These are phyloP conservation scores for Lagria hirta DNA, from an alignment of 2,888 invertebrate species.

Conservation along the genomic window DNA sequence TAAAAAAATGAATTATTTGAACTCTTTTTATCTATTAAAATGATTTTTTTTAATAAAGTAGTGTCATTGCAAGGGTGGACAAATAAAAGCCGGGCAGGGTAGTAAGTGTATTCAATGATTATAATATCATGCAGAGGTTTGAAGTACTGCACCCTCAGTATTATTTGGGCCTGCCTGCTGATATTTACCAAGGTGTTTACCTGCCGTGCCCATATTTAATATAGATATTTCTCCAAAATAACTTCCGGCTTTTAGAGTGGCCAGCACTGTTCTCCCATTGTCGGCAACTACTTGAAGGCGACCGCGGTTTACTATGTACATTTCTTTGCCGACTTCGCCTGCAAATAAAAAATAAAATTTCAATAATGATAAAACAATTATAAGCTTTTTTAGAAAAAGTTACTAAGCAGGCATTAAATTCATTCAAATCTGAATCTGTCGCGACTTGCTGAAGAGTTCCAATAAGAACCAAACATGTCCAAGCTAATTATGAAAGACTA, in stretches of 20 bases:
- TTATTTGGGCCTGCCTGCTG: conserved; percentile 52
- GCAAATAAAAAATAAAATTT: no score
- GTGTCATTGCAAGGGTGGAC: conserved; percentile 32
- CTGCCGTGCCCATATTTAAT: conserved; percentile 99
- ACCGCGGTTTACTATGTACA: conserved; percentile 99
- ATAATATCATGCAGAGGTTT: conserved; percentile 23
- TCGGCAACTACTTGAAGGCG: conserved; percentile 93
- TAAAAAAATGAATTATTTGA: no score
- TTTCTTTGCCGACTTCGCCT: conserved; percentile 99
- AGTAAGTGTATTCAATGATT: no score
- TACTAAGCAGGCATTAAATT: no score
- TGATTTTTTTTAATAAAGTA: no score
- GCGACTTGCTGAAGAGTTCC: no score
- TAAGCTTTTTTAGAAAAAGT: no score
- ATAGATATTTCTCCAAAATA: conserved; percentile 99
- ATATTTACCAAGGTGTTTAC: conserved; percentile 96
- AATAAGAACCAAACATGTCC: no score
- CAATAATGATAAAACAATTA: no score
- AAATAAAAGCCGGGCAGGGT: conserved; percentile 45
- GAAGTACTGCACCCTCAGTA: conserved; percentile 29
- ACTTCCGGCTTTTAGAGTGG: conserved; percentile 96
- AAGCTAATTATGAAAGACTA: no score
- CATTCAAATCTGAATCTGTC: no score
- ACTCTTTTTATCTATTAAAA: background rate
- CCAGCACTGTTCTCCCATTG: conserved; percentile 93